phyloP scores from a whole-genome alignment of 2,888 invertebrate genomes.

The Cordilura impudica region DNA sequence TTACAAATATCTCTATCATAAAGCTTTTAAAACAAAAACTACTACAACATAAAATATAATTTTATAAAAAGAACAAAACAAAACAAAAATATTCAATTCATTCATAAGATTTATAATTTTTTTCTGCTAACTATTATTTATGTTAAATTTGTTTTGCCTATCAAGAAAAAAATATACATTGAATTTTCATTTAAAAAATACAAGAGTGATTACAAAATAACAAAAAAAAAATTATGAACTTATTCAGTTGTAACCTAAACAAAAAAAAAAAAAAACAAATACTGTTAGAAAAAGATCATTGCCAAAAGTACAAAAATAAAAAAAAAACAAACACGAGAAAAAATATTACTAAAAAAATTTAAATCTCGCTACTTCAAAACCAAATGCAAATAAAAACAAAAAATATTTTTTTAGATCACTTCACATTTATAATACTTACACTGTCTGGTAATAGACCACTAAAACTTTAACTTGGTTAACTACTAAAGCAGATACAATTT shows the following conservation, averaged over 20 bases:
- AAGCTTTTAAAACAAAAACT: slow-evolving; percentile 32
- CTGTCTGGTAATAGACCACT: slow-evolving; percentile 48
- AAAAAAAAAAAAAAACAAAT: slow-evolving; percentile 59
- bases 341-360: slow-evolving; percentile 57
- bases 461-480: slow-evolving; percentile 51
- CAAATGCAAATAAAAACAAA: slow-evolving; percentile 66
- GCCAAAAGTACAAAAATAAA: slow-evolving; percentile 71
- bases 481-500: slow-evolving; percentile 1
- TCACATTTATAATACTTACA: slow-evolving; percentile 20
- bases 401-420: slow-evolving; percentile 62
- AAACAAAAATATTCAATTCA: slow-evolving; percentile 47
- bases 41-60: slow-evolving; percentile 4
- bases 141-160: slow-evolving; percentile 25
- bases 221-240: slow-evolving; percentile 46
- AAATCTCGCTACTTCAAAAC: slow-evolving; percentile 62
- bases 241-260: slow-evolving; percentile 49
- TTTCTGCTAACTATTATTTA: not conserved
- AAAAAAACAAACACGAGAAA: slow-evolving; percentile 69
- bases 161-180: slow-evolving; percentile 11
- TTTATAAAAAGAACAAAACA: slow-evolving; percentile 10
- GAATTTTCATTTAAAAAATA: slow-evolving; percentile 56
- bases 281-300: slow-evolving; percentile 76
- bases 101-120: not conserved
- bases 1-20: slow-evolving; percentile 4
- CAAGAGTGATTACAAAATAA: slow-evolving; percentile 63